A percentile compares a stretch with the other conserved stretches of the same genome.
Evolutionary conservation across 1,140 invertebrate species (phyloP).

Genomic region (Cydia pomonella): DNA sequence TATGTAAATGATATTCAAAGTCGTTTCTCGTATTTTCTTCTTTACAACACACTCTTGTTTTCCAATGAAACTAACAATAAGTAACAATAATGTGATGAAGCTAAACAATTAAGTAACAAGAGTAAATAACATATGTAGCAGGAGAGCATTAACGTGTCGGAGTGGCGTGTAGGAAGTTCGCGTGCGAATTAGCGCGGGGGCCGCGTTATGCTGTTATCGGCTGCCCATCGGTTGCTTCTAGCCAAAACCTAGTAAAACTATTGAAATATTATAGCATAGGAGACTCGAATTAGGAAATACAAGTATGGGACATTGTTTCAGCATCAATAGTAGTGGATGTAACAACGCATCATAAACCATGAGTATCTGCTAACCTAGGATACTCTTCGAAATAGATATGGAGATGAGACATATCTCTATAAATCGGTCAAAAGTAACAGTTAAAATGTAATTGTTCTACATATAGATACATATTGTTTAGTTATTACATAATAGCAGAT

Average conservation of each 20-base stretch:
- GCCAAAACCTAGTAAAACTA: conserved; percentile 17
- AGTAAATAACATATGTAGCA: conserved; percentile 50
- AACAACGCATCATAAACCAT: no score
- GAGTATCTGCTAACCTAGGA: no score
- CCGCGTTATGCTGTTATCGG: conserved; percentile 73
- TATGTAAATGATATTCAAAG: not conserved
- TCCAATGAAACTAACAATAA: not conserved
- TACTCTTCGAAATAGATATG: no score
- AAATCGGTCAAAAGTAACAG: no score
- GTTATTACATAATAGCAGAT: no score
- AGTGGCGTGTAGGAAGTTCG: conserved; percentile 61
- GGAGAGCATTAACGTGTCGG: conserved; percentile 57
- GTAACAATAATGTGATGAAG: not conserved
- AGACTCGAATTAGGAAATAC: not conserved
- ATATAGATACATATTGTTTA: no score
- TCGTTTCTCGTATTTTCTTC: not conserved
- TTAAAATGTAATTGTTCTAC: no score
- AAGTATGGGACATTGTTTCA: no score
- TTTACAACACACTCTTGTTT: not conserved
- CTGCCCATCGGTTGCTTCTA: conserved; percentile 56
- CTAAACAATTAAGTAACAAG: conserved; percentile 15
- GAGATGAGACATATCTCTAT: no score
- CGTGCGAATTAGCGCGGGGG: conserved; percentile 68
- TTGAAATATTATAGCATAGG: conserved; percentile 35
- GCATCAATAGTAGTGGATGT: no score